Percentiles rank a stretch among this genome's conserved stretches.
Conservation (phyloP, 2,797 vertebrate species). For the Melanotaenia pygmaea region DNA sequence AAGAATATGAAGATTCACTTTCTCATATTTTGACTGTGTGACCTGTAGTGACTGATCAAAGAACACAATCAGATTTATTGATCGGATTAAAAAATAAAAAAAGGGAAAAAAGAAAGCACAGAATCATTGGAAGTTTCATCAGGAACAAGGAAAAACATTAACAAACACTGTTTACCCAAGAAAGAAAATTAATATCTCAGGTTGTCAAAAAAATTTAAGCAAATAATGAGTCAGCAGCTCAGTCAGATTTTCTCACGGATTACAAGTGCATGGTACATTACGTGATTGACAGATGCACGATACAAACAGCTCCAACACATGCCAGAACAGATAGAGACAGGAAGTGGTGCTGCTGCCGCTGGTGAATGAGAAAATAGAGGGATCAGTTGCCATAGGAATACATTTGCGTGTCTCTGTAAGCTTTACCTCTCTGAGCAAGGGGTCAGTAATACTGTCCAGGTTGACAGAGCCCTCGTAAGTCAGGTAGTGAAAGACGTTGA, state of each 20-base stretch:
- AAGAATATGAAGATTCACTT: constrained; percentile 67
- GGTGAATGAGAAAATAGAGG: constrained; percentile 15
- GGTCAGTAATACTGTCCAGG: constrained; percentile 93
- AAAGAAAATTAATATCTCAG: constrained; percentile 27
- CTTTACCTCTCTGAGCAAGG: constrained; percentile 91
- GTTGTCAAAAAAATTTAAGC: constrained; percentile 32
- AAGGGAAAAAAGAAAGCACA: background rate
- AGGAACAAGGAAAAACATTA: constrained; percentile 34
- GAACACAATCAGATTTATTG: constrained; percentile 52
- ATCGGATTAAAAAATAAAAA: constrained; percentile 41
- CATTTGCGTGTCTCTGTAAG: constrained; percentile 36
- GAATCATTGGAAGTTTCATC: constrained; percentile 13
- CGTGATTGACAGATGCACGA: constrained; percentile 71
- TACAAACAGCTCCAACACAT: constrained; percentile 57
- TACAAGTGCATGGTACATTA: constrained; percentile 64
- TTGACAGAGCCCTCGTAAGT: constrained; percentile 95
- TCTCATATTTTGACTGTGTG: constrained; percentile 59
- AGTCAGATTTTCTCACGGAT: constrained; percentile 48
- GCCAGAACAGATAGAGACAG: constrained; percentile 61
- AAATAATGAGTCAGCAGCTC: constrained; percentile 66
- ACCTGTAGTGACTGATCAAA: constrained; percentile 70
- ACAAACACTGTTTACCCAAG: constrained; percentile 27
- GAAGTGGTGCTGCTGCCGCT: constrained; percentile 47
- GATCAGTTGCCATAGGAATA: constrained; percentile 42
- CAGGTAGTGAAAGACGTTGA: constrained; percentile 97